Evolutionary conservation across 2,113 vertebrate genomes (phyloP), one percentile per base, ranked within the genome.

Genomic region (Sminthopsis crassicaudata): DNA sequence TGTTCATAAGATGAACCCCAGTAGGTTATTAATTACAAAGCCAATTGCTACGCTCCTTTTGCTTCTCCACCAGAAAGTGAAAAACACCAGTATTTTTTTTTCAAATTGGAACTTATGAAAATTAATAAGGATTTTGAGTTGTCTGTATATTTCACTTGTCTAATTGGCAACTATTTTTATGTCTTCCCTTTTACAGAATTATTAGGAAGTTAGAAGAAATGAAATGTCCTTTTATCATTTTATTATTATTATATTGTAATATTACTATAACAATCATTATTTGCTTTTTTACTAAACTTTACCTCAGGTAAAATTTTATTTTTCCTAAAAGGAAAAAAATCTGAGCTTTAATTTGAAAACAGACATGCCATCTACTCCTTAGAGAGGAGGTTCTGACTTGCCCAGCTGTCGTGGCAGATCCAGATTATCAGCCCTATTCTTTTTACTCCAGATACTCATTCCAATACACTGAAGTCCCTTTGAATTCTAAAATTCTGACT

Each of bases 11-110:
- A 92, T 30, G 48, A 93, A 92, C 16, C 30, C 46, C 4, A 90
- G 0, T 23, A 5, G 36, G 25, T 46, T 96, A 46, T 54, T 91
- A 92, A 93, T 91, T 90, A 57, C 55, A 92, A 92, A 92, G 19
- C 9, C 50, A 10, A 7, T 42, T 84, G 30, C 48, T 90, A 30
- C 16, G 23, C 84, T 90, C 8, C 11, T 50, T 96, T 90, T 53
- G 36, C 42, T 92, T 53, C 11, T 19, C 60, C 93, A 91, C 50
- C 42, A 92, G 89, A 67, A 91, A 57, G 46, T 55, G 2, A 16
- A 88, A 91, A 67, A 26, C 48, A 60, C 60, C 42, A 76, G 5
- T 76, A 48, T 14, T 22, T 26, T 67, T 76, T 76, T 76, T 76
- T n/a, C 14, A 76, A n/a, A 76, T 76, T n/a, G 36, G 67, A 76